phyloP scores from a whole-genome alignment of 2,113 vertebrate genomes.

The Myiagra hebetior region DNA sequence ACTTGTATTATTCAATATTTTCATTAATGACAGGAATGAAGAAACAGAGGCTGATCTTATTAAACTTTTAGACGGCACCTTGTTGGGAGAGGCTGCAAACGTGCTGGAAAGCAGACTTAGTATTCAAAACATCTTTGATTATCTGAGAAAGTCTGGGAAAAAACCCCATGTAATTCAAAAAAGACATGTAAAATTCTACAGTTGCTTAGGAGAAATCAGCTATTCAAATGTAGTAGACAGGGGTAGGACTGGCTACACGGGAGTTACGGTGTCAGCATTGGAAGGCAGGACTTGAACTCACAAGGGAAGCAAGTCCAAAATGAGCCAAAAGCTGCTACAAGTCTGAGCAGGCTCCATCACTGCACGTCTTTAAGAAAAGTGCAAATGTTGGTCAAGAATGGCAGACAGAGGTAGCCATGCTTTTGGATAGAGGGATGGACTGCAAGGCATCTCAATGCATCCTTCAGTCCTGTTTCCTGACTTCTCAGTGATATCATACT shows the following conservation, averaged over 20 bases:
- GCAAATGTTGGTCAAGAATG: not conserved
- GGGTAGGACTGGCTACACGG: not conserved
- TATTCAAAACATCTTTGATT: constrained; percentile 28
- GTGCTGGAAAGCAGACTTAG: not conserved
- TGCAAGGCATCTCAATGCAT: not conserved
- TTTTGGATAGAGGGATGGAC: fast-evolving
- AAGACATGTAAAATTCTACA: constrained; percentile 13
- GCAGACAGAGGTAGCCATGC: not conserved
- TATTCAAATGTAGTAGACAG: not conserved
- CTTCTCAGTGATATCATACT: not conserved
- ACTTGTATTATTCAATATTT: constrained; percentile 2
- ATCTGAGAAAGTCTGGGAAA: not conserved
- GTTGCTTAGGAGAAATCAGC: not conserved
- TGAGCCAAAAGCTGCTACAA: not conserved
- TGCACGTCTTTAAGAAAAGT: not conserved
- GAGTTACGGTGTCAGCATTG: not conserved
- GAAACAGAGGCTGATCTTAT: not conserved
- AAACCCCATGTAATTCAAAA: not conserved
- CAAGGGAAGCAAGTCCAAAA: not conserved
- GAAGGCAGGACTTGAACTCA: not conserved
- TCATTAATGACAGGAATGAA: not conserved
- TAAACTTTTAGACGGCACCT: constrained; percentile 2
- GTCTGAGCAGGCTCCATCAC: not conserved
- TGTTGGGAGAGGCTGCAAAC: constrained; percentile 5
- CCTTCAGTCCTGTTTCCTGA: not conserved